Evolutionary conservation across 2,888 invertebrate genomes (phyloP), one percentile per base, ranked within the genome.

Genomic region (Pseudococcus viburni): DNA sequence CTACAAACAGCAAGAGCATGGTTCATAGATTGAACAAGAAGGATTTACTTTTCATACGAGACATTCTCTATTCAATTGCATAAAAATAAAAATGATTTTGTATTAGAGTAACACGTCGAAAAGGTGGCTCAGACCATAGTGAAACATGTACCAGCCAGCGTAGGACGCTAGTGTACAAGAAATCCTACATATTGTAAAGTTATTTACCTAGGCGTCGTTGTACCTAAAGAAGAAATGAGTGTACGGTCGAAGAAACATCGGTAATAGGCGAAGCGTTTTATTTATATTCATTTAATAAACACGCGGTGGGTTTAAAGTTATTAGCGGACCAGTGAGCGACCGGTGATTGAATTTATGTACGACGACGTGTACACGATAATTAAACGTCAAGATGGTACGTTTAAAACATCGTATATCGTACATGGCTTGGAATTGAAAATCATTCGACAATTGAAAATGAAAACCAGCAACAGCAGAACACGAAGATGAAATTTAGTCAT

Each of bases 141-240:
- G 55, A 55, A n/a, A 55, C 64, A 22, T 22, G 19, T 11, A 64
- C 8, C 9, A 39, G 73, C 73, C 9, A 39, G 73, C 73, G 73
- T 73, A 73, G 73, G 73, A 73, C 33, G 73, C 26, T 17, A 33
- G 73, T 33, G 26, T 22, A 68, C 6, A 42, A 68, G 26, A 85
- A 85, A 85, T 85, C 64, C 85, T 85, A 85, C 85, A 68, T 85
- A 73, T 73, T 73, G 26, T 73, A 48, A 85, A 85, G 68, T 85
- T 85, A 85, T 85, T 85, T 85, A 85, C 85, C 85, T 85, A 64
- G 85, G 85, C 85, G 85, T 85, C 85, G 64, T 59, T 85, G 85
- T 85, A 42, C 85, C 64, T 39, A 39, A 26, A 73, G 26, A 33
- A 73, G 39, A 85, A 85, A 85, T 85, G 55, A 8, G 68, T 64